Percentiles rank a stretch among this genome's conserved stretches.
Evolutionary conservation across 2,888 invertebrate species (phyloP).

Genomic region (Spialia ferax): DNA sequence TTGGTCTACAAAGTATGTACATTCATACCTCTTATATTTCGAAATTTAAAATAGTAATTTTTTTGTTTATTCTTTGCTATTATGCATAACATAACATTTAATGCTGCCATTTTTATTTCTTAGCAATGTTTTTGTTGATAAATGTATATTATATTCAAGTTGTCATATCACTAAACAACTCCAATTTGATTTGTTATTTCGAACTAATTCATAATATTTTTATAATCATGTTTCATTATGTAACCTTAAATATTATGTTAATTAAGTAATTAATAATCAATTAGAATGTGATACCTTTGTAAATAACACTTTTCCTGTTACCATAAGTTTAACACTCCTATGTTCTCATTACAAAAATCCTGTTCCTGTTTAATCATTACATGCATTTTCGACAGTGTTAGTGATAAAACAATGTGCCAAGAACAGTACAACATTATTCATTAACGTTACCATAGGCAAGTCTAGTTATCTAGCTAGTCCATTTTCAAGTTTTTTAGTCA

Average conservation of each 20-base stretch:
- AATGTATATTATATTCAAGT: background rate
- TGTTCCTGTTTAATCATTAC: background rate
- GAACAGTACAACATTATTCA: constrained; percentile 35
- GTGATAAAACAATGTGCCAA: constrained; percentile 36
- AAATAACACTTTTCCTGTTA: background rate
- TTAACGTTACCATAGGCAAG: background rate
- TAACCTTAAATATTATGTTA: background rate
- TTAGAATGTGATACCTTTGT: background rate
- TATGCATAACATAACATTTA: background rate
- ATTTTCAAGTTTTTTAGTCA: background rate
- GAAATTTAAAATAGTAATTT: background rate
- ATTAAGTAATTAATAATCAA: background rate
- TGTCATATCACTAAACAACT: background rate
- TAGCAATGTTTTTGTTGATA: background rate
- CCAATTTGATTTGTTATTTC: background rate
- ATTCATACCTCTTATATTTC: background rate
- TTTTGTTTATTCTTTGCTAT: background rate
- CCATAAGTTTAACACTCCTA: background rate
- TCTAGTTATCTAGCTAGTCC: background rate
- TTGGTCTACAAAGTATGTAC: background rate
- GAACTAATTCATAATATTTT: background rate
- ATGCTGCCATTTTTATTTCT: constrained; percentile 9
- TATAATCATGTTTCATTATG: background rate
- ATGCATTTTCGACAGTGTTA: background rate
- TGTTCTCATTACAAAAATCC: too few relatives aligned